Evolutionary conservation across 2,797 vertebrate genomes (phyloP), one percentile per base, ranked within the genome.

Genomic region (Cirrhinus mrigala): DNA sequence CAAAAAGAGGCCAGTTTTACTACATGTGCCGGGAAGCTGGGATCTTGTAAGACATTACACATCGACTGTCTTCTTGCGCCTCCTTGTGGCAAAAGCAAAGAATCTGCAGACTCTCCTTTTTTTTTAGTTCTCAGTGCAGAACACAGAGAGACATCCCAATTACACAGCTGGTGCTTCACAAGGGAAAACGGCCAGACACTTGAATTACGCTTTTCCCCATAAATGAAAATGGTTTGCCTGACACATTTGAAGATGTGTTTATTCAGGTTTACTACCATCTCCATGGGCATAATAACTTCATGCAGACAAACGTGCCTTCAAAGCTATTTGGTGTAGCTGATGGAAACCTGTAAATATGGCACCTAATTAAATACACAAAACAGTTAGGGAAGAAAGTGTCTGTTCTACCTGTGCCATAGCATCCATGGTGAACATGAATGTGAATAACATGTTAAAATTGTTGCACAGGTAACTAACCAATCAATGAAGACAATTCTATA

Each of bases 21-120:
- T 92, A 94, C 85, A 96, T 99, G 95, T 96, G 96, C 79, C 92
- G 96, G 89, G 98, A 98, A 91, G 97, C 97, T 0, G 96, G 97
- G 29, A 93, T 98, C 84, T 91, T 93, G 87, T 96, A 93, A 58
- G 24, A 29, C 44, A 52, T 54, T 33, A 29, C 12, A 56, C 48
- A 74, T 27, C 52, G 48, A 37, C 68, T 83, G 76, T 48, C 40
- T 16, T 12, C 46, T 85, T 68, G 88, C 82, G 74, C 81, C 81
- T 56, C 54, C 83, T 78, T 60, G 86, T 87, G 89, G 87, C 77
- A 64, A 80, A 75, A 68, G 54, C 58, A 62, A 82, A 79, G 52
- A 66, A 80, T 29, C 68, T 29, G 58, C 68, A 81, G 74, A 68
- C 74, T 71, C 52, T 50, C 54, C 14, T 40, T 37, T 24, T 37